Percentiles rank a stretch among this genome's conserved stretches.
phyloP scores from a whole-genome alignment of 2,797 vertebrate genomes.

The Halcyon smyrnensis region DNA sequence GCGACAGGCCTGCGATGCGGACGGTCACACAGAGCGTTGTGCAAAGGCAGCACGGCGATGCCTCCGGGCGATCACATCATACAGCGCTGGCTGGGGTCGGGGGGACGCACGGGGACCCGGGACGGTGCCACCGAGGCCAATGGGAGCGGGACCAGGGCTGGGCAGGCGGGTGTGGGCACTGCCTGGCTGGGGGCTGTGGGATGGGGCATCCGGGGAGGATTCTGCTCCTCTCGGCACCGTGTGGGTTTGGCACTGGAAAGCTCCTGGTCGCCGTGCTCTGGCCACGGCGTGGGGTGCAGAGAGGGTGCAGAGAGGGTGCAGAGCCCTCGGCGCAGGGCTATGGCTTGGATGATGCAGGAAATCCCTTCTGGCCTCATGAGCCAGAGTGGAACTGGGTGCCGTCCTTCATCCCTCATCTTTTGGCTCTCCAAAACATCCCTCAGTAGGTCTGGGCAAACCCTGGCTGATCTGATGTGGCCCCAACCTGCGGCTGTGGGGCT shows the following conservation, averaged over 20 bases:
- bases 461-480: accelerated
- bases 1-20: conserved; percentile 12
- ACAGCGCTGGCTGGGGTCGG: not conserved
- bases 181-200: not conserved
- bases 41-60: conserved; percentile 46
- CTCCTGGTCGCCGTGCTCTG: not conserved
- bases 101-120: not conserved
- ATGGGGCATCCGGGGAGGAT: accelerated
- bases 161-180: not conserved
- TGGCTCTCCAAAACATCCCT: not conserved
- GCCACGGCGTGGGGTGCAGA: not conserved
- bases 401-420: not conserved
- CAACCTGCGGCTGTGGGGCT: not conserved
- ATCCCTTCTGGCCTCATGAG: not conserved
- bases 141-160: not conserved
- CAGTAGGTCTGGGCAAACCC: not conserved
- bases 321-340: not conserved
- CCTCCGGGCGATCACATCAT: conserved; percentile 12
- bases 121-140: not conserved
- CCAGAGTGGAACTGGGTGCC: not conserved
- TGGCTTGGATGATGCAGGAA: not conserved
- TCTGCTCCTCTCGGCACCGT: not conserved
- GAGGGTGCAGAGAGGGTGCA: not conserved
- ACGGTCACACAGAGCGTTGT: conserved; percentile 42
- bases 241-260: accelerated